Conservation (phyloP, 2,113 vertebrate species). For the Spea bombifrons region DNA sequence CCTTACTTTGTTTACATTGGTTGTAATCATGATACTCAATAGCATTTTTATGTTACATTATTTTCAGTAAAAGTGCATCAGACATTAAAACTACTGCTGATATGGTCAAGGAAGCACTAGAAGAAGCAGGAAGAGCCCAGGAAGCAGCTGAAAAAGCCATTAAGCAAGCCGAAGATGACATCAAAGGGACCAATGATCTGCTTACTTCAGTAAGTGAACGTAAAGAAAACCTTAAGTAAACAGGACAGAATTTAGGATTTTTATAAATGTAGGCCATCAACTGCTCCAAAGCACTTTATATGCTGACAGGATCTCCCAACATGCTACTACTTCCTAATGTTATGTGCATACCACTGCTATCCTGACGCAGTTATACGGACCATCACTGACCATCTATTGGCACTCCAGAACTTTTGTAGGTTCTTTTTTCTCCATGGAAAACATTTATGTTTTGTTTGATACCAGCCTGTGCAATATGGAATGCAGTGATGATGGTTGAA, state of each 20-base stretch:
- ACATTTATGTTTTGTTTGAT: no score
- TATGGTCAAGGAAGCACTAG: constrained; percentile 79
- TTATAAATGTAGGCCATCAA: not conserved
- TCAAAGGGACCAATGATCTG: constrained; percentile 82
- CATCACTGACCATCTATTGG: no score
- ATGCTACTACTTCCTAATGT: no score
- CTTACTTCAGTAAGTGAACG: constrained; percentile 78
- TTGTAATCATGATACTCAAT: not conserved
- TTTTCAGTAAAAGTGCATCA: constrained; percentile 77
- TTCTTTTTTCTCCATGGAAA: no score
- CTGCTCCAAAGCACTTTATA: no score
- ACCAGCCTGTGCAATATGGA: no score
- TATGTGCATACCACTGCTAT: no score
- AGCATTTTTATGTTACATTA: not conserved
- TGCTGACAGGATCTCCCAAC: no score
- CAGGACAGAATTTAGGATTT: not conserved
- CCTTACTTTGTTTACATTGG: no score
- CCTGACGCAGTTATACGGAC: no score
- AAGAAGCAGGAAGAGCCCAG: constrained; percentile 86
- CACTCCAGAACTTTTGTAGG: no score
- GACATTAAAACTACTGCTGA: constrained; percentile 80
- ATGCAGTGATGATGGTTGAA: no score
- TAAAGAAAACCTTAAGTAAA: not conserved
- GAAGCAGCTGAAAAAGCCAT: constrained; percentile 80
- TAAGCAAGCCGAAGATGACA: constrained; percentile 82